Percentiles rank a stretch among this genome's conserved stretches.
These are phyloP conservation scores for Pseudolycoriella hygida DNA, from an alignment of 2,888 invertebrate species.

Conservation along the genomic window DNA sequence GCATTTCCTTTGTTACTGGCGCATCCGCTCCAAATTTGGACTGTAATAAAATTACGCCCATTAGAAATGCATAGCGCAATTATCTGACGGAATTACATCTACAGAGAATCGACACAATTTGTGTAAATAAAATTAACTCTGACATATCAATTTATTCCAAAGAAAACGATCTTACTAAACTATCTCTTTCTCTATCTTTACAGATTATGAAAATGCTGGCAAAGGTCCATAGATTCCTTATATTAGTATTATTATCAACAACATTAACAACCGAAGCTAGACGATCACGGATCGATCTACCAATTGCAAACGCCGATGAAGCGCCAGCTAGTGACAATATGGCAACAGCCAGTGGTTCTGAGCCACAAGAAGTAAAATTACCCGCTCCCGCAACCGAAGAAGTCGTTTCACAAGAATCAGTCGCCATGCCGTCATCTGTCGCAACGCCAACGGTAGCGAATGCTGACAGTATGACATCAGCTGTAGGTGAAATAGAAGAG, in stretches of 20 bases:
- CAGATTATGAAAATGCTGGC: slow-evolving; percentile 4
- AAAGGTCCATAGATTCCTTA: slow-evolving; percentile 3
- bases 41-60: no score
- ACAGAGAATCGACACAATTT: no score
- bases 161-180: no score
- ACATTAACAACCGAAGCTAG: slow-evolving; percentile 17
- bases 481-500: slow-evolving; percentile 17
- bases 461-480: not conserved
- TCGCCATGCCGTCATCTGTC: slow-evolving; percentile 9
- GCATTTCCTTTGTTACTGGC: no score
- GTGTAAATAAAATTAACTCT: no score
- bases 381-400: slow-evolving; percentile 19
- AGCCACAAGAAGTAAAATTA: slow-evolving; percentile 16
- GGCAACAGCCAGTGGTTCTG: slow-evolving; percentile 18
- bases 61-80: no score
- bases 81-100: no score
- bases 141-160: no score
- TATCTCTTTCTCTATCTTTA: no score
- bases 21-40: no score
- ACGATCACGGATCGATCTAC: slow-evolving; percentile 22
- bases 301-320: slow-evolving; percentile 16
- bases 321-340: slow-evolving; percentile 16
- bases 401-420: slow-evolving; percentile 8
- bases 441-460: slow-evolving; percentile 10
- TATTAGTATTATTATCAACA: slow-evolving; percentile 13